Evolutionary conservation across 2,888 invertebrate genomes (phyloP), one percentile per base, ranked within the genome.

Genomic region (Meteorus colon): DNA sequence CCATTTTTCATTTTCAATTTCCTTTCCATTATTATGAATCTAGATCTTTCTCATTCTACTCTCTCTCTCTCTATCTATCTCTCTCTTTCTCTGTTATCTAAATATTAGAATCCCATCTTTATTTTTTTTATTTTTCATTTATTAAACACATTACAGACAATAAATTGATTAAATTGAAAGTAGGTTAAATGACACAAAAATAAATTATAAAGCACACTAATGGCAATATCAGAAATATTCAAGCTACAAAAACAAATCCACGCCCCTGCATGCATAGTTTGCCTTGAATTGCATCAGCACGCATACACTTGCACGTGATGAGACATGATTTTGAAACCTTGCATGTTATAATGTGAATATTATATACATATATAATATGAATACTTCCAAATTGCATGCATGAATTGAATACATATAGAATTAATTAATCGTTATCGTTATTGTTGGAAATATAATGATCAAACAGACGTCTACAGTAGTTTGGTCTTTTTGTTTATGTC

Each of bases 221-320:
- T 48, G 29, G 4, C n/a, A 51, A 51, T 48, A 31, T 27, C 29
- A 48, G 48, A 27, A 68, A 68, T 60, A 62, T 45, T 29, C 27
- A 60, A 69, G 24, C 12, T 51, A 60, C 62, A 37, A 34, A 55
- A 71, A 63, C 31, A 75, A 59, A 75, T 73, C 70, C 76, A 79
- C 77, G 77, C 79, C 81, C 86, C 82, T 79, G 87, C 86, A 87
- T 86, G 41, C 41, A 86, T 68, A 65, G 79, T 82, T 24, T 75
- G 85, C 78, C 83, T 82, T 81, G 67, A 31, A 66, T 79, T 86
- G 86, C 84, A 86, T 85, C 82, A 77, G 87, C 87, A 88, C 82
- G 86, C 83, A 80, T 82, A 81, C 84, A 83, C 82, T 81, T 29
- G 86, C 86, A 87, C 82, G 86, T 84, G 82, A 51, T 55, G 51